phyloP scores from a whole-genome alignment of 1,140 invertebrate species.

The Eurytemora carolleeae region DNA sequence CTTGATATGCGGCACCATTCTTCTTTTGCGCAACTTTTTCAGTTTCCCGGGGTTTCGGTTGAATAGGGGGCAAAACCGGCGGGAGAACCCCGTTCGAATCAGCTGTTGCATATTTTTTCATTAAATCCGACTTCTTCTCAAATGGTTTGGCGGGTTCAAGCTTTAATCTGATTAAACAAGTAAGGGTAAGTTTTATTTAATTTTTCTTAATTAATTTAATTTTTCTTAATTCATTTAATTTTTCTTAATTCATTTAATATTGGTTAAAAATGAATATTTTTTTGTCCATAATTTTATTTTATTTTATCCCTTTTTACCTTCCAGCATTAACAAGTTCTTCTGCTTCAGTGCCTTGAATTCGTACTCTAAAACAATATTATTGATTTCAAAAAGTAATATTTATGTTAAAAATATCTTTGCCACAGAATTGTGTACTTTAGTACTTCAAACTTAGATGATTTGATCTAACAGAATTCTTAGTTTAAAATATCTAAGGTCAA shows the following conservation, averaged over 20 bases:
- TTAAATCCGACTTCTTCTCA: background rate
- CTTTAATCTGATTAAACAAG: background rate
- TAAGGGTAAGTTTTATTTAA: background rate
- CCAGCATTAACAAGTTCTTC: background rate
- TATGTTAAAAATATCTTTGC: background rate
- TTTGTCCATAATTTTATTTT: too few species aligned
- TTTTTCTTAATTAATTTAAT: background rate
- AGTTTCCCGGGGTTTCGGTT: background rate
- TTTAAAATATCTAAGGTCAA: background rate
- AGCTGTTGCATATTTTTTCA: background rate
- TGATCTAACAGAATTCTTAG: background rate
- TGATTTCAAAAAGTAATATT: background rate
- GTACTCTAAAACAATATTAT: background rate
- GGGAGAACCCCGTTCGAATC: background rate
- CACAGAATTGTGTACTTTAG: too few species aligned
- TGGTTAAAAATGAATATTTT: too few species aligned
- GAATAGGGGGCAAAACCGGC: background rate
- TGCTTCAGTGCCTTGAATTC: background rate
- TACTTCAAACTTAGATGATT: too few species aligned
- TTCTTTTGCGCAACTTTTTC: background rate
- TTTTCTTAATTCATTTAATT: too few species aligned
- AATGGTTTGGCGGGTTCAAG: background rate
- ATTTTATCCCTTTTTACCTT: too few species aligned
- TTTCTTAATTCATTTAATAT: too few species aligned
- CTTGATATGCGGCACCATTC: background rate